Base-by-base conservation (phyloP, 2,113 vertebrate genomes). In the Otocyon megalotis region DNA sequence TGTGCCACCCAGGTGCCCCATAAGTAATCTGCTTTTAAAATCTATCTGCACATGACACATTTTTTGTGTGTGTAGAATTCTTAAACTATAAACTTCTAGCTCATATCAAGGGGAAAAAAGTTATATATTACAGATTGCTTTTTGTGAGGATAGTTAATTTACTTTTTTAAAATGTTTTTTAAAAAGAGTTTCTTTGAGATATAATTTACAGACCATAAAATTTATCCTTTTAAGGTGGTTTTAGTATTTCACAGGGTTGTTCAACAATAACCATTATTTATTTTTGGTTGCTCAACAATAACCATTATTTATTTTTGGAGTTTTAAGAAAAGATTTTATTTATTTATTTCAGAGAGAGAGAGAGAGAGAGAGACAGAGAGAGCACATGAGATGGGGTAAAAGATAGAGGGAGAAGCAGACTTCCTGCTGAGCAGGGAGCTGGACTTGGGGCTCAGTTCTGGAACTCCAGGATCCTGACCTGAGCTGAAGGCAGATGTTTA, bases 211-310 rank as follows among this genome's bases (percentile, higher is more conserved):
- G 87, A 63, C 28, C 90, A 92, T 82, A 92, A 91, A 84, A 93
- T 65, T 67, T 43, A 72, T 19, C 17, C 79, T 89, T 96, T 89
- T n/a, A 79, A 88, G 85, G 67, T 92, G 43, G 30, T 79, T 94
- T 95, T 90, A 77, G 77, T 60, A 95, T 93, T 94, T 96, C 43
- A 83, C 63, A 60, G 48, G 89, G 50, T 79, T 94, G 71, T 86
- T 37, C n/a, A 74, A 85, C 16, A 56, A 67, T 50, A 77, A 43
- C 60, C 62, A 30, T 60, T 16, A 56, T 86, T 56, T 81, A 82
- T 71, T 89, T 76, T 77, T n/a, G n/a, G n/a, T n/a, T n/a, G 43
- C 7, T 43, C 43, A 43, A 43, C 6, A 43, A 7, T 43, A 43
- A 43, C 43, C 43, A 43, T 43, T 43, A 43, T 43, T 43, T 43